Evolutionary conservation across 2,797 vertebrate species (phyloP), one percentile per base, ranked within the genome.

Genomic region (Balearica regulorum): DNA sequence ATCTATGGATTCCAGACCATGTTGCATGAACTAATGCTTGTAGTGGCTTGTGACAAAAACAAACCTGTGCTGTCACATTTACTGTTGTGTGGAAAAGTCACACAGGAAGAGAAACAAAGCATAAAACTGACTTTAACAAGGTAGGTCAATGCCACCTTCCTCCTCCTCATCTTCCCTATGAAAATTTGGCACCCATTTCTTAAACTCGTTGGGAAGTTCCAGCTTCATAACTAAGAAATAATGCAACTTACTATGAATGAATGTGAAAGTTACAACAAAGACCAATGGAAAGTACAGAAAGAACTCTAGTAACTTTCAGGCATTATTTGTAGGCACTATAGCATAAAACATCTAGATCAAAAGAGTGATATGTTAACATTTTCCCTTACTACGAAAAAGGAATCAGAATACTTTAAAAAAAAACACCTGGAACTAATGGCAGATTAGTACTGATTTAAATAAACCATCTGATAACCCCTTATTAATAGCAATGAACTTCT

Each of bases 1-100:
- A 33, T 49, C 41, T 37, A 0, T 1, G 16, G n/a, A 61, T 60
- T 65, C 41, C 62, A 66, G 58, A 5, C 21, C 4, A 3, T 17
- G 11, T 1, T 57, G n/a, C 68, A 49, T 11, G 9, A 49, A 64
- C 4, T 37, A 16, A 51, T 17, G 14, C 20, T 55, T 46, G 33
- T 16, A 79, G 37, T 5, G 10, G 35, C 48, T 35, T 39, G 21
- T 5, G 35, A 7, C 17, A 85, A 69, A 61, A 70, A 6, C 21
- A 83, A 86, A 41, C 5, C 8, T 16, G 54, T 0, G 0, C 15
- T 20, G 39, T 5, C 18, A 8, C 10, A 22, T 35, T n/a, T 57
- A 9, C 35, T 25, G 3, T 44, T 41, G 3, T 4, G 17, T 51
- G 44, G 28, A 39, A 77, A 68, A 28, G 37, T 20, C 51, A 71